phyloP scores from a whole-genome alignment of 2,113 vertebrate genomes.

The Sorex fumeus region DNA sequence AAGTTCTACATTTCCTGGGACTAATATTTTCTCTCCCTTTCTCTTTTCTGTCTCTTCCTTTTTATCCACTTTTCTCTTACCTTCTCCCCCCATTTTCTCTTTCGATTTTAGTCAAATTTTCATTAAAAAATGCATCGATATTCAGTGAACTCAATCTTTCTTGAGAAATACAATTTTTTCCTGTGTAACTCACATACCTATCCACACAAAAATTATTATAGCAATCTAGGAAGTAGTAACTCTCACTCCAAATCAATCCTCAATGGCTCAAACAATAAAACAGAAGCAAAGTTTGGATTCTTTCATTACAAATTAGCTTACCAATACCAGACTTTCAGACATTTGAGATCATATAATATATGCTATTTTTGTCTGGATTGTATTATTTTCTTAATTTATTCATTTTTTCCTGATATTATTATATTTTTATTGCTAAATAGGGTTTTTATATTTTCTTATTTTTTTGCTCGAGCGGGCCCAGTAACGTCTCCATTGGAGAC shows the following conservation, averaged over 20 bases:
- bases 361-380: not conserved
- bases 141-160: not conserved
- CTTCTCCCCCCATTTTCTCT: not conserved
- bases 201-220: not conserved
- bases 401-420: not conserved
- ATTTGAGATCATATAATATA: not conserved
- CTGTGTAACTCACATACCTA: not conserved
- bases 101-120: not conserved
- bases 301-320: not conserved
- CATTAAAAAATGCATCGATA: not conserved
- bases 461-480: too few species aligned
- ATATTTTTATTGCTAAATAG: not conserved
- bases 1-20: not conserved
- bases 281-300: not conserved
- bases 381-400: not conserved
- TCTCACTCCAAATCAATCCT: not conserved
- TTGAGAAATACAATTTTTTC: not conserved
- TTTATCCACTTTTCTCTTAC: rapidly evolving
- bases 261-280: not conserved
- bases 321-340: slow-evolving; percentile 2
- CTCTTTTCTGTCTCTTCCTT: not conserved
- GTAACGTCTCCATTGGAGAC: too few species aligned
- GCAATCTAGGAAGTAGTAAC: too few species aligned
- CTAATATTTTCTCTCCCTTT: not conserved
- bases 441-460: too few species aligned